Conservation (phyloP, 2,888 invertebrate genomes). For the Chrysodeixis includens region DNA sequence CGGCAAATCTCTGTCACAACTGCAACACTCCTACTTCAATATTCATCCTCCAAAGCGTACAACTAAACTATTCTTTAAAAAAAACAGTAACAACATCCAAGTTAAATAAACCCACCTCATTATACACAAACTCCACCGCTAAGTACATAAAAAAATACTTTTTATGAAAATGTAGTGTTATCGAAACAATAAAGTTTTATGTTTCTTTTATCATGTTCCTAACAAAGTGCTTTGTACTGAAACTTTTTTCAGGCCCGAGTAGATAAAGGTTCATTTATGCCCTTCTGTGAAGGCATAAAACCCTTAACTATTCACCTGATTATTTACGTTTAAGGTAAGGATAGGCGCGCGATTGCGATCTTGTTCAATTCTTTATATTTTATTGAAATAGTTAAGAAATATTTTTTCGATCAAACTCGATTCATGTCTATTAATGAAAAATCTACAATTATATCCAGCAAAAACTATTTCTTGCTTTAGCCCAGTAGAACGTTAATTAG, state of each 20-base stretch:
- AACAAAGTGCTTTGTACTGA: constrained; percentile 51
- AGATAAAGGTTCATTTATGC: constrained; percentile 62
- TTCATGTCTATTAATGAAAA: too few relatives aligned
- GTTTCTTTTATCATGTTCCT: constrained; percentile 52
- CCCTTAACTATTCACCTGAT: constrained; percentile 64
- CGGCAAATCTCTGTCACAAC: too few relatives aligned
- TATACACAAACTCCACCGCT: constrained; percentile 23
- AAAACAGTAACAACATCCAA: background rate
- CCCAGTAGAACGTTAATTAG: too few relatives aligned
- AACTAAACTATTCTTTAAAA: too few relatives aligned
- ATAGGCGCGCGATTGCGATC: constrained; percentile 19
- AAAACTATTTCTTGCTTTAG: too few relatives aligned
- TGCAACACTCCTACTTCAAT: too few relatives aligned
- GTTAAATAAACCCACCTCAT: background rate
- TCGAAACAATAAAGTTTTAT: constrained; percentile 41
- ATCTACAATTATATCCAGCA: too few relatives aligned
- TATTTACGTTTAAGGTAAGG: constrained; percentile 53
- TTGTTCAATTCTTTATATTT: background rate
- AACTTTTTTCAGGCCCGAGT: constrained; percentile 45
- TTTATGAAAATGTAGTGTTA: constrained; percentile 31
- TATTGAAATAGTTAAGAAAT: too few relatives aligned
- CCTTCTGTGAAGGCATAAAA: constrained; percentile 57
- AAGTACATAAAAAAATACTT: constrained; percentile 18
- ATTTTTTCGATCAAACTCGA: too few relatives aligned
- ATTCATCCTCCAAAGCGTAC: too few relatives aligned